Percentiles rank a stretch among this genome's conserved stretches.
Conservation (phyloP, 2,797 vertebrate species). For the Eulemur mongoz region DNA sequence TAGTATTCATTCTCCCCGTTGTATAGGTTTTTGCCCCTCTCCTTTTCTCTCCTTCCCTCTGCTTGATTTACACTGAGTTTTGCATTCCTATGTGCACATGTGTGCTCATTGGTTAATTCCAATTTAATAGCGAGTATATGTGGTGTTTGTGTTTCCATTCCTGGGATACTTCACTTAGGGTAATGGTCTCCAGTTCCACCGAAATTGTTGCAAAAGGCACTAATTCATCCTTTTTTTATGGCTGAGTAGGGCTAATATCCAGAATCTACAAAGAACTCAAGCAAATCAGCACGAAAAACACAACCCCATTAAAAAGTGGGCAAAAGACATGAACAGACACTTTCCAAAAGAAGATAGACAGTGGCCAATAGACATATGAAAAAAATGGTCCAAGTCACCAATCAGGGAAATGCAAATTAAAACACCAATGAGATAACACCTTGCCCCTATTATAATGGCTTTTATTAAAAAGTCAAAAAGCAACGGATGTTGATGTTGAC, state of each 20-base stretch:
- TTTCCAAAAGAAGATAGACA: background rate
- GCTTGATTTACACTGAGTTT: background rate
- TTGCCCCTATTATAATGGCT: background rate
- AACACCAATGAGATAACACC: background rate
- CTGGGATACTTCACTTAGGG: no score
- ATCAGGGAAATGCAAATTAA: background rate
- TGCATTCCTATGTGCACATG: background rate
- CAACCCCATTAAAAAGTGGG: background rate
- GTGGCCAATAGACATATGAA: background rate
- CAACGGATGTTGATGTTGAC: background rate
- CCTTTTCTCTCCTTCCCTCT: background rate
- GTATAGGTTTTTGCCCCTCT: background rate
- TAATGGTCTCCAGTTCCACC: no score
- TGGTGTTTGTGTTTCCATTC: no score
- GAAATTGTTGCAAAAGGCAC: no score
- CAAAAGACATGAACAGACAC: background rate
- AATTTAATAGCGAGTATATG: no score
- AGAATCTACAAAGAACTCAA: no score
- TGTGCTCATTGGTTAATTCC: background rate
- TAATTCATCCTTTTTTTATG: no score
- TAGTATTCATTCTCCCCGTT: background rate
- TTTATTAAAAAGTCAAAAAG: background rate
- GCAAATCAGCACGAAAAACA: background rate
- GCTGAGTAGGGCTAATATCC: no score
- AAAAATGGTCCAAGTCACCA: background rate